phyloP scores from a whole-genome alignment of 2,888 invertebrate species.

The Eupithecia tripunctaria region DNA sequence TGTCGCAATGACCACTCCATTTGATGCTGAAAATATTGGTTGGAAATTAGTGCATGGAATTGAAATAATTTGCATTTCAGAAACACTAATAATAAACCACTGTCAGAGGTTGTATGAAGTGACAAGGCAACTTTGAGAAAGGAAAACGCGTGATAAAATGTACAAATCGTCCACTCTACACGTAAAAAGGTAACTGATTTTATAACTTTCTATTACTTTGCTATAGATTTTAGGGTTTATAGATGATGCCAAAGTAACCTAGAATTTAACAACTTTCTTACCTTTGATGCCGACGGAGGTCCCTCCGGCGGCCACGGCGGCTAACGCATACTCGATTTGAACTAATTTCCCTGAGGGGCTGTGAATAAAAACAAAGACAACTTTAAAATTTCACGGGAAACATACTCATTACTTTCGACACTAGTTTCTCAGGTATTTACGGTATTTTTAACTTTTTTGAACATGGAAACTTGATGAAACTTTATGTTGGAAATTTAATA shows the following conservation, averaged over 20 bases:
- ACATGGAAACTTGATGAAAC: background rate
- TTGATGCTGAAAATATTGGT: conserved; percentile 88
- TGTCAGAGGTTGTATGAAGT: background rate
- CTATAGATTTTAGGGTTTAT: background rate
- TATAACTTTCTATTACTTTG: background rate
- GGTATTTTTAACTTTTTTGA: conserved; percentile 2
- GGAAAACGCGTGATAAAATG: background rate
- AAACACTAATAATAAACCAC: background rate
- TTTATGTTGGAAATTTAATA: conserved; percentile 11
- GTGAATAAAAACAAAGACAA: conserved; percentile 62
- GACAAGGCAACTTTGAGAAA: background rate
- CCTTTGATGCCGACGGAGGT: conserved; percentile 99
- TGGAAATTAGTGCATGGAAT: background rate
- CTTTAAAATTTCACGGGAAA: conserved; percentile 37
- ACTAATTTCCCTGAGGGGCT: conserved; percentile 99
- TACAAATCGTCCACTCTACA: background rate
- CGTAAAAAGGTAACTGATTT: background rate
- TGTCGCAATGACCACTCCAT: conserved; percentile 99
- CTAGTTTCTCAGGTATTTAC: conserved; percentile 26
- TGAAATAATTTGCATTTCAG: background rate
- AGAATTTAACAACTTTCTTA: conserved; percentile 61
- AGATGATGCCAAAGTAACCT: conserved; percentile 55
- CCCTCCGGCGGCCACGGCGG: conserved; percentile 98
- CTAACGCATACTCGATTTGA: conserved; percentile 99
- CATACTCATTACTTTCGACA: conserved; percentile 33